Evolutionary conservation across 2,888 invertebrate genomes (phyloP).

Genomic region (Diloba caeruleocephala): DNA sequence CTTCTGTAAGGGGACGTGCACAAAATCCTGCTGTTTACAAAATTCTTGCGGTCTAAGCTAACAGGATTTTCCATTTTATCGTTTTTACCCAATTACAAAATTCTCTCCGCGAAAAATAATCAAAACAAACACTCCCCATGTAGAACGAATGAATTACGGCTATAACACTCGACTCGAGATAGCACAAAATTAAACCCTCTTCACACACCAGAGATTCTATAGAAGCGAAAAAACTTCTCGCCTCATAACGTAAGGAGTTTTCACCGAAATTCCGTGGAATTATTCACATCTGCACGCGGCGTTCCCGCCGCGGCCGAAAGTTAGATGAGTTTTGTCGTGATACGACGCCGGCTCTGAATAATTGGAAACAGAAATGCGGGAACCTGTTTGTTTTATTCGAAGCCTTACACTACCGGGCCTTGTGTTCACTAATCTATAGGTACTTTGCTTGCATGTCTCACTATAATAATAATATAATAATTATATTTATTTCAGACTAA

Average conservation of each 20-base stretch:
- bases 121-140: constrained; percentile 37
- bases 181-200: constrained; percentile 53
- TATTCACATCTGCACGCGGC: constrained; percentile 65
- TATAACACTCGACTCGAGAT: constrained; percentile 45
- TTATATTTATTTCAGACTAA: too few species aligned
- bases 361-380: constrained; percentile 66
- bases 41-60: constrained; percentile 3
- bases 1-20: neutral
- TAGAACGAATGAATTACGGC: constrained; percentile 43
- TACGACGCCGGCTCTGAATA: constrained; percentile 63
- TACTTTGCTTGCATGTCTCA: constrained; percentile 19
- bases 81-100: constrained; percentile 18
- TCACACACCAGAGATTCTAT: constrained; percentile 45
- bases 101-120: constrained; percentile 35
- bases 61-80: constrained; percentile 4
- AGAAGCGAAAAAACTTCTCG: constrained; percentile 52
- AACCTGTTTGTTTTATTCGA: constrained; percentile 57
- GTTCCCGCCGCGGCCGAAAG: constrained; percentile 61
- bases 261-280: constrained; percentile 54
- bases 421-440: constrained; percentile 25
- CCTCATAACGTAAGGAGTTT: constrained; percentile 55
- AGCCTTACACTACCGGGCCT: constrained; percentile 14
- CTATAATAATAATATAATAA: too few species aligned
- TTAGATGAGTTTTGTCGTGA: constrained; percentile 77
- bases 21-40: neutral